These are phyloP conservation scores for Cephus sareptanus DNA, from an alignment of 2,888 invertebrate genomes.

Conservation along the genomic window DNA sequence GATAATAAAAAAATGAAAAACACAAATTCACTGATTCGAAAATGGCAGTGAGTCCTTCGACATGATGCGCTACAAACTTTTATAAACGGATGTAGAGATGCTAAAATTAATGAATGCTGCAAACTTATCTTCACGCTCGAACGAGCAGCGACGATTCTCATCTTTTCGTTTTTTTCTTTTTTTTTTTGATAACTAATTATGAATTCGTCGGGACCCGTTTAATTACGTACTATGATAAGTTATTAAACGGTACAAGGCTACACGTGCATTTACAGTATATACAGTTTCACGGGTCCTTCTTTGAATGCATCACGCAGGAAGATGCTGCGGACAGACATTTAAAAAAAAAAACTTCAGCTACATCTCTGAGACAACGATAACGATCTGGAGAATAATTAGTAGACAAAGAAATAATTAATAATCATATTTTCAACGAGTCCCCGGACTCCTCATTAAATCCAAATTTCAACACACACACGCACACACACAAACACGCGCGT, in stretches of 20 bases:
- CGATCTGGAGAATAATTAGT: background rate
- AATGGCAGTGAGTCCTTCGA: background rate
- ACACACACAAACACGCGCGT: background rate
- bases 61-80: background rate
- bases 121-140: background rate
- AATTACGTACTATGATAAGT: background rate
- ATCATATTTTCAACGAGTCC: background rate
- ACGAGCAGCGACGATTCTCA: background rate
- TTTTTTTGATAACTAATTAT: background rate
- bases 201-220: background rate
- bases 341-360: background rate
- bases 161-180: background rate
- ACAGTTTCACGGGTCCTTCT: slow-evolving; percentile 46
- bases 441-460: background rate
- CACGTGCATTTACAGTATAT: slow-evolving; percentile 60
- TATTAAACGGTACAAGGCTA: background rate
- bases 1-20: background rate
- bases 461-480: background rate
- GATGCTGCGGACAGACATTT: background rate
- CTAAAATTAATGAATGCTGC: background rate
- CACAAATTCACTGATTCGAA: background rate
- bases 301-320: slow-evolving; percentile 11
- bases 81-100: background rate
- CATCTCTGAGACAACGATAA: background rate
- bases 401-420: background rate